Base-by-base conservation (phyloP, 2,797 vertebrate genomes). In the Botia almorhae region DNA sequence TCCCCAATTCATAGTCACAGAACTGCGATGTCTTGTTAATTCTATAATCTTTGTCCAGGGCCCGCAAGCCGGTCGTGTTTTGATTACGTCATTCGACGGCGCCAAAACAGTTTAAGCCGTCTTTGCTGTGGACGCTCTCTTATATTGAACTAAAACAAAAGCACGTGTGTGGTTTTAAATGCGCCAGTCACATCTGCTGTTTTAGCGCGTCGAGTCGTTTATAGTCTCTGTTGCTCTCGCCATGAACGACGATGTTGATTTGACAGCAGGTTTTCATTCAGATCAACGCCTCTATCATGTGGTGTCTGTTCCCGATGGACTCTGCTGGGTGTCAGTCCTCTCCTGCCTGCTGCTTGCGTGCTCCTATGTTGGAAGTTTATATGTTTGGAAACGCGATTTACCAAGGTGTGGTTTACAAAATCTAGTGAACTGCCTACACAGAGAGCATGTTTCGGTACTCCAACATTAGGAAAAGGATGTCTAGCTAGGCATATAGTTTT, bases 301-400 rank as follows among this genome's bases (percentile, higher is more conserved):
- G 75, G 88, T 56, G 82, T 87, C 87, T 64, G 85, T 89, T 51
- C 90, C 91, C 0, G 89, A 90, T 29, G 92, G 92, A n/a, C 83
- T 94, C 6, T 98, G 96, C 89, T 93, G 93, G 93, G 83, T 94
- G 85, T 96, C 96, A 0, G 92, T 97, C 26, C 86, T 95, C 67
- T 96, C 92, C 85, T 97, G 96, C 70, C 90, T 97, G 72, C 91
- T 96, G 87, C 94, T 98, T 33, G 96, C 96, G 21, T 98, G 96
- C 77, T 94, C 94, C 3, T 98, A 97, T 77, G 97, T 97, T 2
- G 97, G 97, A 23, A 97, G 96, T 86, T 87, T 98, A 72, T 98
- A 98, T 87, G 96, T 98, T 60, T 98, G 97, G 97, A 96, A 92
- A 92, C 97, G 95, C 79, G 95, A 96, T 80, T 92, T 98, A 84